These are phyloP conservation scores for Raillietiella orientalis DNA, from an alignment of 2,888 invertebrate species.

Conservation along the genomic window DNA sequence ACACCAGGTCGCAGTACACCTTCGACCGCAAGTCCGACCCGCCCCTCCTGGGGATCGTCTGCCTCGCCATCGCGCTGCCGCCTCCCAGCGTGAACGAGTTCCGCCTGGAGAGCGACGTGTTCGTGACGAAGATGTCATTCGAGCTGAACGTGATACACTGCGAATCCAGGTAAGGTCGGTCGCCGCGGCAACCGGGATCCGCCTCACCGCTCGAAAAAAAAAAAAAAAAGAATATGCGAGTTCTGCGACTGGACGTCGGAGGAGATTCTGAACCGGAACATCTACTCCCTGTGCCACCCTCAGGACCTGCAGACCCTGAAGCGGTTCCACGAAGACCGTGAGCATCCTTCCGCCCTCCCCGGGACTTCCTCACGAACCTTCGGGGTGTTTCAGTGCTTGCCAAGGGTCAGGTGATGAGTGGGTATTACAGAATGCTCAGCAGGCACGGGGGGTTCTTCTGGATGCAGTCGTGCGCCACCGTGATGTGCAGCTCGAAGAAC, in stretches of 20 bases:
- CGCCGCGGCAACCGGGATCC: too few species aligned
- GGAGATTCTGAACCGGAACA: constrained; percentile 66
- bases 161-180: constrained; percentile 45
- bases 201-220: too few species aligned
- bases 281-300: constrained; percentile 79
- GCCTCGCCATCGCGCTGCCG: constrained; percentile 74
- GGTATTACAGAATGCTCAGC: constrained; percentile 84
- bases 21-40: constrained; percentile 57
- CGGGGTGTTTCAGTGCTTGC: constrained; percentile 34
- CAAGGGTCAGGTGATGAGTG: constrained; percentile 84
- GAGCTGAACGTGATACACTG: constrained; percentile 90
- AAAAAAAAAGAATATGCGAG: constrained; percentile 44
- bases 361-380: not conserved
- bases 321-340: constrained; percentile 81
- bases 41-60: constrained; percentile 69
- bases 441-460: constrained; percentile 85
- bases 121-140: constrained; percentile 78
- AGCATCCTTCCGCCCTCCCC: constrained; percentile 17
- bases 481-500: constrained; percentile 78
- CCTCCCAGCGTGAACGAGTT: constrained; percentile 93
- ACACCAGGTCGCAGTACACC: constrained; percentile 67
- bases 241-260: constrained; percentile 73
- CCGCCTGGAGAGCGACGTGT: constrained; percentile 43
- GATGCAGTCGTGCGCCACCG: constrained; percentile 88
- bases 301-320: constrained; percentile 77